phyloP scores from a whole-genome alignment of 2,797 vertebrate species.

The Pseudotriccus pelzelni region DNA sequence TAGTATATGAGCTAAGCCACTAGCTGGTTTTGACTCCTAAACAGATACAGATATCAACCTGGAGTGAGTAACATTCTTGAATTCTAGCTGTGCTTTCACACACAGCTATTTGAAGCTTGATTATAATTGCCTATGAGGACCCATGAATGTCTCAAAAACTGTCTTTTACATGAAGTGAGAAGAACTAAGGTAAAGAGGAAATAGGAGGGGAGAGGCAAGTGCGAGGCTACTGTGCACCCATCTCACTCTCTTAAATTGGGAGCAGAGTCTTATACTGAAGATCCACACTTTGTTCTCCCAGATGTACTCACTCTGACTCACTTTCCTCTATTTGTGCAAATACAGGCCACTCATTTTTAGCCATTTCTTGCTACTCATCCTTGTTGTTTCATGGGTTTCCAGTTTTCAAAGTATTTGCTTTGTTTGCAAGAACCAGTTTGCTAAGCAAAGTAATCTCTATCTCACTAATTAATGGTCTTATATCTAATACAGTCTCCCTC shows the following conservation, averaged over 20 bases:
- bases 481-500: background rate
- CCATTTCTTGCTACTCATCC: background rate
- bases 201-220: background rate
- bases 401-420: background rate
- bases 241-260: background rate
- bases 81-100: background rate
- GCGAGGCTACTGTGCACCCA: background rate
- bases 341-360: background rate
- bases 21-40: background rate
- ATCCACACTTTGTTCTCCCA: background rate
- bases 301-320: background rate
- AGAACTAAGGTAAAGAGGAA: background rate
- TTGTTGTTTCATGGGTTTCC: background rate
- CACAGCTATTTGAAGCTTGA: background rate
- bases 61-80: background rate
- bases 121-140: background rate
- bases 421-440: background rate
- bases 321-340: background rate
- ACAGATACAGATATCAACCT: background rate
- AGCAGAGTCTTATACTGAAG: background rate
- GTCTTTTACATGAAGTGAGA: rapidly evolving
- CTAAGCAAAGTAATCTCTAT: background rate
- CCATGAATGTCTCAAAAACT: background rate
- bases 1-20: background rate
- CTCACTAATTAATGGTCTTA: background rate